A percentile compares a stretch with the other conserved stretches of the same genome.
Conservation (phyloP, 2,888 invertebrate species). For the Timandra comae region DNA sequence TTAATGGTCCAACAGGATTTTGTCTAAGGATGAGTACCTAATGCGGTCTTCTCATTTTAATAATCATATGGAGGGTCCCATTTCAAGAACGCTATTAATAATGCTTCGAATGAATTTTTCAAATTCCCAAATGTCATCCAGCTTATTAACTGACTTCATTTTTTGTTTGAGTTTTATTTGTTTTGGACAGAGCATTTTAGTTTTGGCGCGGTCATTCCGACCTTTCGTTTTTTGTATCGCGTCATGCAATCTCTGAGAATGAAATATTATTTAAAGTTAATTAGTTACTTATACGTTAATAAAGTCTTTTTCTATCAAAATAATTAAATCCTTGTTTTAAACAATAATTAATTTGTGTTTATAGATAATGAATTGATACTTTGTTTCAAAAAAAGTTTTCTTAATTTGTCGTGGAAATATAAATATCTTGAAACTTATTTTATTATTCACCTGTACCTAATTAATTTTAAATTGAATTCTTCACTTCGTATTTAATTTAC, state of each 20-base stretch:
- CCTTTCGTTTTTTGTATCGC: conserved; percentile 70
- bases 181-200: conserved; percentile 67
- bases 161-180: conserved; percentile 71
- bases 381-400: no score
- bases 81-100: conserved; percentile 69
- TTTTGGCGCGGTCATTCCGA: conserved; percentile 73
- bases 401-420: no score
- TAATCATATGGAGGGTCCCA: conserved; percentile 51
- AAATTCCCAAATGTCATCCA: conserved; percentile 76
- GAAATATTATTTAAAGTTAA: conserved; percentile 75
- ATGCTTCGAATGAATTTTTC: conserved; percentile 70
- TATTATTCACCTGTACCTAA: no score
- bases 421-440: no score
- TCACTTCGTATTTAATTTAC: no score
- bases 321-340: no score
- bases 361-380: no score
- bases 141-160: conserved; percentile 74
- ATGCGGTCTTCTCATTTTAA: conserved; percentile 53
- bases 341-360: no score
- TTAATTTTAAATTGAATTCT: no score
- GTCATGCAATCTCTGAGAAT: conserved; percentile 62
- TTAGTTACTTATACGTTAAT: conserved; percentile 60
- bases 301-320: no score
- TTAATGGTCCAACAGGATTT: conserved; percentile 40
- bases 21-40: conserved; percentile 52